These are phyloP conservation scores for Acheta domesticus DNA, from an alignment of 2,888 invertebrate genomes.

Conservation along the genomic window DNA sequence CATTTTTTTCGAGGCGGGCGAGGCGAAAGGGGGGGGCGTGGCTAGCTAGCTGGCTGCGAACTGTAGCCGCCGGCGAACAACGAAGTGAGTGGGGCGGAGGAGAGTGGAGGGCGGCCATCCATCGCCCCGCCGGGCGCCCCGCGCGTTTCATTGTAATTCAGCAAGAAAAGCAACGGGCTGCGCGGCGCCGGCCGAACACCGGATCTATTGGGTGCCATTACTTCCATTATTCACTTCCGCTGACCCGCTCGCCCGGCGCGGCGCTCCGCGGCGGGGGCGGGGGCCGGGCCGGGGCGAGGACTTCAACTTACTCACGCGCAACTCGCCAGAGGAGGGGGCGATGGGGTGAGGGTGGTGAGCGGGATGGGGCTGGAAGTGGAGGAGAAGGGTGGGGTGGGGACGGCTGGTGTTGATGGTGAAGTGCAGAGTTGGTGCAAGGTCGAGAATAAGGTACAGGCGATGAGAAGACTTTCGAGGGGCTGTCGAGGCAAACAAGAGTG, in stretches of 20 bases:
- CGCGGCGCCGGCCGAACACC: not conserved
- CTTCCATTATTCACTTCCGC: not conserved
- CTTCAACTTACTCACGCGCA: too few relatives aligned
- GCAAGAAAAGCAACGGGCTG: not conserved
- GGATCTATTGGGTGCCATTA: not conserved
- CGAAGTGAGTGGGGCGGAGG: not conserved
- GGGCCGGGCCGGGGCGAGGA: not conserved
- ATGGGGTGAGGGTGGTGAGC: not conserved
- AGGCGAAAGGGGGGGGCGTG: not conserved
- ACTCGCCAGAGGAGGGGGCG: not conserved
- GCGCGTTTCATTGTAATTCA: not conserved
- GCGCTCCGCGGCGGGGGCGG: not conserved
- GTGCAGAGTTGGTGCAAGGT: too few relatives aligned
- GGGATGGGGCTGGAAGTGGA: not conserved
- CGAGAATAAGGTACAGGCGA: too few relatives aligned
- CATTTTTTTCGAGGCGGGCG: not conserved
- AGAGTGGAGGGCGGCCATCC: not conserved
- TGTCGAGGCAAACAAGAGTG: too few relatives aligned
- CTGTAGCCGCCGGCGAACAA: too few relatives aligned
- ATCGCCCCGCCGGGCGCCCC: not conserved
- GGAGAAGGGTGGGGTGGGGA: too few relatives aligned
- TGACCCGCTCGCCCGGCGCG: not conserved
- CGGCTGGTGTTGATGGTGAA: too few relatives aligned
- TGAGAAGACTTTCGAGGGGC: too few relatives aligned
- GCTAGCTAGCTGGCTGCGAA: too few relatives aligned